Conservation (phyloP, 1,140 invertebrate species). For the Sweltsa coloradensis region DNA sequence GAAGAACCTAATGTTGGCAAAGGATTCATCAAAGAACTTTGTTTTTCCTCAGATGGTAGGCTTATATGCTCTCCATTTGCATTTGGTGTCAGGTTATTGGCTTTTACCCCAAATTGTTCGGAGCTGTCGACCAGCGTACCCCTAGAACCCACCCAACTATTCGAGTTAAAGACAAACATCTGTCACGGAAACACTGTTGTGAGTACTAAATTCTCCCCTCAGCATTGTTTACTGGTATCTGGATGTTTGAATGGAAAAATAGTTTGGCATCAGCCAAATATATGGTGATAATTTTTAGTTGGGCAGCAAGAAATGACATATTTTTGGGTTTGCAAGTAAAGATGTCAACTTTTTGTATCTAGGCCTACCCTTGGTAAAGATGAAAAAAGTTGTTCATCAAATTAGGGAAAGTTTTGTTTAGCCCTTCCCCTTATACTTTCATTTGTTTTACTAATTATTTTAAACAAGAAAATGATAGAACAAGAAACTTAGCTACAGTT, state of each 20-base stretch:
- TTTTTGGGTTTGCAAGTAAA: background rate
- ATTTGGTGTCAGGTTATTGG: slow-evolving; percentile 67
- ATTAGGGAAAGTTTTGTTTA: no score
- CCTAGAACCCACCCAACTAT: slow-evolving; percentile 32
- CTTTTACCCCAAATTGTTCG: slow-evolving; percentile 62
- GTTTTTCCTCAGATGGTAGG: slow-evolving; percentile 78
- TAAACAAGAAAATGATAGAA: no score
- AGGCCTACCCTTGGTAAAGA: no score
- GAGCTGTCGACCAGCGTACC: slow-evolving; percentile 63
- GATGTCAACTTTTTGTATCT: slow-evolving; percentile 5
- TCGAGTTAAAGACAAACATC: slow-evolving; percentile 53
- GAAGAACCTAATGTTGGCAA: slow-evolving; percentile 80
- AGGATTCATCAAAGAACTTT: slow-evolving; percentile 76
- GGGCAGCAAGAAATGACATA: background rate
- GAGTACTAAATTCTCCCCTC: slow-evolving; percentile 81
- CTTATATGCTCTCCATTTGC: slow-evolving; percentile 82
- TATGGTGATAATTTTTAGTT: background rate
- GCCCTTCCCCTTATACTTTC: no score
- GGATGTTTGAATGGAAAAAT: slow-evolving; percentile 79
- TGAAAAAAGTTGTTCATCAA: no score
- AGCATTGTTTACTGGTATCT: slow-evolving; percentile 70
- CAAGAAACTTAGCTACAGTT: no score
- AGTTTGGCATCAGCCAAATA: slow-evolving; percentile 83
- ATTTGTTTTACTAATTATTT: no score
- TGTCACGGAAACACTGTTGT: slow-evolving; percentile 77